Percentiles rank a stretch among this genome's conserved stretches.
Evolutionary conservation across 1,140 invertebrate species (phyloP).

Genomic region (Ephestia elutella): DNA sequence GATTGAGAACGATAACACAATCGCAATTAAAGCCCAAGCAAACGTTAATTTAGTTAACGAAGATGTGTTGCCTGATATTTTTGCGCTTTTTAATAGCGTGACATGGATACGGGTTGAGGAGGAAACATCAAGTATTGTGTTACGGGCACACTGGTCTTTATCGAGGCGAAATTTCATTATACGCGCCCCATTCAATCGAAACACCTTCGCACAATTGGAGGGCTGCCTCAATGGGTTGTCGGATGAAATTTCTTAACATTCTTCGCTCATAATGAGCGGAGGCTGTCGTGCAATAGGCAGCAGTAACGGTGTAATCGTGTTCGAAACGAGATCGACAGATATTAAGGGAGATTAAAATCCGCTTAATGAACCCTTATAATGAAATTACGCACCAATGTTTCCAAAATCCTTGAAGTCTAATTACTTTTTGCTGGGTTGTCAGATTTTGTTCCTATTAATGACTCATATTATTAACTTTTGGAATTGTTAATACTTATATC

Average conservation of each 20-base stretch:
- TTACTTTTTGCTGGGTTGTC: constrained; percentile 5
- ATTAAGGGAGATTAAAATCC: constrained; percentile 65
- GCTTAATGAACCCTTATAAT: constrained; percentile 59
- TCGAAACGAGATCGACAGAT: constrained; percentile 66
- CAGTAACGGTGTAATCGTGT: constrained; percentile 69
- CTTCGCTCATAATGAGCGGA: constrained; percentile 65
- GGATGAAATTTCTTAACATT: constrained; percentile 73
- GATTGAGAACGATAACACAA: not conserved
- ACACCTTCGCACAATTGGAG: constrained; percentile 71
- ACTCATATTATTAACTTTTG: not conserved
- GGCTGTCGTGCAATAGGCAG: constrained; percentile 64
- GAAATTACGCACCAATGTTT: constrained; percentile 28
- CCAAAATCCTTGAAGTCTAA: constrained; percentile 24
- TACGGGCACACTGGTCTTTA: constrained; percentile 69
- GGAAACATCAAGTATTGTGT: constrained; percentile 72
- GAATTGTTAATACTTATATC: too few species aligned
- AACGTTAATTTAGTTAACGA: constrained; percentile 55
- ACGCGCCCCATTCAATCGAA: constrained; percentile 70
- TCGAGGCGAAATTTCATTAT: constrained; percentile 71
- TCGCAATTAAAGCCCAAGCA: constrained; percentile 24
- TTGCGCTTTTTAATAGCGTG: constrained; percentile 65
- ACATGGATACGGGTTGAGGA: constrained; percentile 66
- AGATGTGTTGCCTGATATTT: constrained; percentile 69
- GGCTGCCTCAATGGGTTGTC: constrained; percentile 69
- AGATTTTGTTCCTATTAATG: not conserved